Base-by-base conservation (phyloP, 2,797 vertebrate species). In the Danio jaintianensis region DNA sequence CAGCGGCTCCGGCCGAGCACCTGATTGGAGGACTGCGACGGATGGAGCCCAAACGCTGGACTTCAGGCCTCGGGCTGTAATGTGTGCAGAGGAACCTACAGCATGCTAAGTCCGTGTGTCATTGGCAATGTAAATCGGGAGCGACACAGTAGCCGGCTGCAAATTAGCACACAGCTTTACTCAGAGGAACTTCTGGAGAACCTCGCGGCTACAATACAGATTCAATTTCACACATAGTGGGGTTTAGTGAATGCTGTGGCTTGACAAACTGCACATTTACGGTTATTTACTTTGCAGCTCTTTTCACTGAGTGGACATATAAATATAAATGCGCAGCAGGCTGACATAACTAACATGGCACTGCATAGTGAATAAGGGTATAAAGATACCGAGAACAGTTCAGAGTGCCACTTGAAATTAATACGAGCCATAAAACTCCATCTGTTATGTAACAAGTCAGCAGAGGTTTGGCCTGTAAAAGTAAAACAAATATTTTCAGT, bases 21-120 rank as follows among this genome's bases (percentile, higher is more conserved):
- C 82, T 85, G 87, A 92, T 89, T 89, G 91, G 87, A 74, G 20
- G 20, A 61, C 36, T 29, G 43, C 75, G 50, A 70, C 79, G 45
- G 67, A 77, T 75, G 84, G 71, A 86, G 15, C 74, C 83, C 79
- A 82, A 75, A 84, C 82, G 83, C 85, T 62, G 80, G 81, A 82
- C 85, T 29, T 84, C 85, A 73, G 61, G 68, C 74, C 63, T 29
- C 40, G 63, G 75, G 79, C 75, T 72, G 36, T 38, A 73, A 61
- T 74, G 63, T 72, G 72, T 81, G 74, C 45, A 56, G 66, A 73
- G 38, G 69, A 68, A 70, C 55, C 62, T 81, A 36, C 42, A 42
- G 50, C 43, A 50, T 74, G 71, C 48, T 73, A 43, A 68, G 29
- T 69, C 50, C 6, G 13, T 76, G 36, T 79, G 75, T 55, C 73